Conservation (phyloP, 2,888 invertebrate species). For the Rambutsinella grinnellia region DNA sequence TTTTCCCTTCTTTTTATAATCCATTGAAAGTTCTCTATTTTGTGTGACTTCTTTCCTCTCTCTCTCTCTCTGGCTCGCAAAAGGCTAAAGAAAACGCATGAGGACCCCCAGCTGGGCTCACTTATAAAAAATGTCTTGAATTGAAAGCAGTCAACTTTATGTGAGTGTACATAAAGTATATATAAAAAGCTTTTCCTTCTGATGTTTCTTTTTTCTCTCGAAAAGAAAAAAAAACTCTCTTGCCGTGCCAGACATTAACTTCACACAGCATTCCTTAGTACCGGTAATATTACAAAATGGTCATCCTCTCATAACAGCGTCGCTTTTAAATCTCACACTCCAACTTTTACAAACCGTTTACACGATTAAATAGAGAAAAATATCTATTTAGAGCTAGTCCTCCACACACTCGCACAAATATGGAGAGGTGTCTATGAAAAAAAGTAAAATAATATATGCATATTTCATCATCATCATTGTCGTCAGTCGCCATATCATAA, state of each 20-base stretch:
- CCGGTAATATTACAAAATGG: background rate
- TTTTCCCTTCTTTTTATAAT: background rate
- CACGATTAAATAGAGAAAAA: background rate
- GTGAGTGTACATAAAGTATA: background rate
- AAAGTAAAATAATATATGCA: background rate
- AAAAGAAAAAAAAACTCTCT: no score
- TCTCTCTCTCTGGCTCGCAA: background rate
- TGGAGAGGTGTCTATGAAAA: background rate
- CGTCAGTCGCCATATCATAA: background rate
- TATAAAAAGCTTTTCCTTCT: constrained; percentile 10
- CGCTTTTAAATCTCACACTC: no score
- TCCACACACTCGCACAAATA: background rate
- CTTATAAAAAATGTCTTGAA: constrained; percentile 18
- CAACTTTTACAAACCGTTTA: background rate
- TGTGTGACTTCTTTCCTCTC: constrained; percentile 9
- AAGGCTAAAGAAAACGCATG: constrained; percentile 44
- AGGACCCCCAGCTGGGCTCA: constrained; percentile 54
- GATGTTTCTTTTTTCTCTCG: no score
- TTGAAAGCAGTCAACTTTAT: background rate
- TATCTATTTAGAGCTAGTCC: background rate
- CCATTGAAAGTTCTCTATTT: background rate
- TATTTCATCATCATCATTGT: background rate
- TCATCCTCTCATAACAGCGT: background rate
- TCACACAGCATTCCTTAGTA: background rate
- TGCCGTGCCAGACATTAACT: background rate